Evolutionary conservation across 2,797 vertebrate species (phyloP), one percentile per base, ranked within the genome.

Genomic region (Danio choprae): DNA sequence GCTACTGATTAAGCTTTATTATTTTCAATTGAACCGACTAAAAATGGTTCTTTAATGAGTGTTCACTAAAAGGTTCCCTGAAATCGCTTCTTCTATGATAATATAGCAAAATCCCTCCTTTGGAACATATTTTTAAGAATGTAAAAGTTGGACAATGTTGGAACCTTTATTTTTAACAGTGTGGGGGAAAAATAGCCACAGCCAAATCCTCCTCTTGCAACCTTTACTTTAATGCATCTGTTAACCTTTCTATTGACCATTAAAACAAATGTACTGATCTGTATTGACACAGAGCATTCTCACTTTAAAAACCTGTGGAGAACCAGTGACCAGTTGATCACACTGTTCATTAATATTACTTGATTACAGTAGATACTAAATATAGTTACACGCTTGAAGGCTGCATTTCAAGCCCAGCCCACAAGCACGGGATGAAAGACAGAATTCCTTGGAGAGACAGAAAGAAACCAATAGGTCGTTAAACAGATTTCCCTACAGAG

Each of bases 351-450:
- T 71, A 76, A 79, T 83, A 65, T 72, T 73, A 76, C 55, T 78
- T 60, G 68, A 53, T 69, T 84, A 72, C 53, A 46, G 60, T 75
- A 79, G 80, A 82, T 62, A 71, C 53, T 75, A 84, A 75, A 86
- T 78, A 82, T 83, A 84, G 80, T 44, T 18, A 29, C 38, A 40
- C 46, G 41, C 71, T 62, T 79, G 79, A 40, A 64, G 46, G 68
- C 63, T 82, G 59, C 74, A 74, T 48, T 72, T 81, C 55, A 77
- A 70, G 58, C 74, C 38, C 41, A 79, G 44, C 71, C 75, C 81
- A 77, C 80, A 9, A 85, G 81, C 77, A 84, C 53, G 81, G 77
- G 84, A 89, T 87, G 69, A 87, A 89, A 87, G 80, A 82, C 83
- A 68, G 44, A 77, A 86, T 80, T 87, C 86, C 81, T 80, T 59